Base-by-base conservation (phyloP, 2,113 vertebrate species). In the Thymallus thymallus region DNA sequence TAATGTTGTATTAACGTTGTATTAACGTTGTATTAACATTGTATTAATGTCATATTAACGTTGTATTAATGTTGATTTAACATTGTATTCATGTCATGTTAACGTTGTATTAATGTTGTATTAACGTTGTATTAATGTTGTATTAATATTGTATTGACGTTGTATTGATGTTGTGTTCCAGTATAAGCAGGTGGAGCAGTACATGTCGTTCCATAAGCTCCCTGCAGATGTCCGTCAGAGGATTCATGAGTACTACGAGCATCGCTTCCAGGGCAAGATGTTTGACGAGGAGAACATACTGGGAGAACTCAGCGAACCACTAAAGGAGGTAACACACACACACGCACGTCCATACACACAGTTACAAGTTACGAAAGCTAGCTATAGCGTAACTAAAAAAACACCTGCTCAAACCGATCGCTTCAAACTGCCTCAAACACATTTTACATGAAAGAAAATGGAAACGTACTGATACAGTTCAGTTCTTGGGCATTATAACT, bases 121-220 rank as follows among this genome's bases (percentile, higher is more conserved):
- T 35, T 35, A 6, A 9, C 7, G 1, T 9, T 9, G 35, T 35
- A 35, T 35, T 35, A 2, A 7, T 2, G 7, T 35, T 35, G 35
- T 35, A 35, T 35, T 35, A 6, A 35, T 0, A 6, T 35, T 35
- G 6, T 35, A 2, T 35, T 35, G 6, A 35, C 32, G 32, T 32
- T 32, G 6, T 32, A 13, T 64, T 6, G 75, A 46, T 72, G 32
- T 71, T 78, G 48, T 80, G 24, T 64, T 91, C 16, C 93, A 99
- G 97, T 99, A 99, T 89, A 98, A 99, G 87, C 97, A 99, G 84
- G 97, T 98, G 93, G 97, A 99, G 86, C 97, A 99, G 93, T 99
- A 99, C 88, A 99, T 99, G 97, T 97, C 97, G 0, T 99, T 99
- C 90, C 97, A 98, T 83, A 99, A 99, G 85, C 91, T 98, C 73